phyloP scores from a whole-genome alignment of 2,888 invertebrate genomes.

The Thumatha senex region DNA sequence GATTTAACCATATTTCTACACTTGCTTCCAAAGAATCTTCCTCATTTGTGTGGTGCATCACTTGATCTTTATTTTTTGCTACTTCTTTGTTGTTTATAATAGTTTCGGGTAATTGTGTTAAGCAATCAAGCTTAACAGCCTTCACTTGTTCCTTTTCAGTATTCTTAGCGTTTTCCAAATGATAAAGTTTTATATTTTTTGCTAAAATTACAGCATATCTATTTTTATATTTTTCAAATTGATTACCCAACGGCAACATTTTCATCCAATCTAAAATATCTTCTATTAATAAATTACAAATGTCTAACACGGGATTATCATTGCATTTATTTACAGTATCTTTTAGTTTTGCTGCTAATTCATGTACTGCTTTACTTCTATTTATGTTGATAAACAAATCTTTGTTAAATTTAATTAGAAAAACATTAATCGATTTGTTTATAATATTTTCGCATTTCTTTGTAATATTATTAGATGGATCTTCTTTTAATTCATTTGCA shows the following conservation, averaged over 20 bases:
- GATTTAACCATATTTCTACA: constrained; percentile 25
- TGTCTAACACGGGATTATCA: not conserved
- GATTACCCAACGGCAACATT: constrained; percentile 19
- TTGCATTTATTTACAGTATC: constrained; percentile 7
- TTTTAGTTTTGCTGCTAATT: constrained; percentile 21
- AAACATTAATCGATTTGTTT: constrained; percentile 23
- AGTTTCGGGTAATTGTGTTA: not conserved
- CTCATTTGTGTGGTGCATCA: not conserved
- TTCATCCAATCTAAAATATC: constrained; percentile 28
- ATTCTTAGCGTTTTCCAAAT: not conserved
- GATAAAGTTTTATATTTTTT: constrained; percentile 8
- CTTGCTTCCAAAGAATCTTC: constrained; percentile 8
- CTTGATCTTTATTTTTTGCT: not conserved
- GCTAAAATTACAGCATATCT: constrained; percentile 17
- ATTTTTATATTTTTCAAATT: constrained; percentile 10
- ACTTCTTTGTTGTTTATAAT: constrained; percentile 13
- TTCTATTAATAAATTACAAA: constrained; percentile 13
- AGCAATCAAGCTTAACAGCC: not conserved
- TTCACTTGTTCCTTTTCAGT: constrained; percentile 8
- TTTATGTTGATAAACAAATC: constrained; percentile 2
- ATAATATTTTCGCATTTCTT: constrained; percentile 23
- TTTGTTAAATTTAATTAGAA: constrained; percentile 9
- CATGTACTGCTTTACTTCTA: constrained; percentile 21
- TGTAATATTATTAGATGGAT: constrained; percentile 13
- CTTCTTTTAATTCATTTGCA: not conserved